Conservation (phyloP, 2,797 vertebrate species). For the Lophotriccus pileatus region DNA sequence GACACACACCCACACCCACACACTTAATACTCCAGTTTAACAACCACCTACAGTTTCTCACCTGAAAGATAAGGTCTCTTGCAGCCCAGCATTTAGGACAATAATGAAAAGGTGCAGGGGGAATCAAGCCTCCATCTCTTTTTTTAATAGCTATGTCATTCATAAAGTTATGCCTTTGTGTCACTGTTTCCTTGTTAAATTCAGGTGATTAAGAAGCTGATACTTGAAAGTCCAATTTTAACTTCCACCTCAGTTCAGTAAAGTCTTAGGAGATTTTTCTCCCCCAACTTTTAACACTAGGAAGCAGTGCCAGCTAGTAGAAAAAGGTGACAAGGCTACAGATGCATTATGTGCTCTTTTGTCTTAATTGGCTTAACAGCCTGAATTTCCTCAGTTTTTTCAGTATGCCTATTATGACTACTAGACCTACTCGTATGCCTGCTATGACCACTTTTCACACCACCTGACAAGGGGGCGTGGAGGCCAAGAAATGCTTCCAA, state of each 20-base stretch:
- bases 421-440: background rate
- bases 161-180: background rate
- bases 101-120: background rate
- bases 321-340: background rate
- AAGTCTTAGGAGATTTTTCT: accelerated
- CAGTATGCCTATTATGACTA: background rate
- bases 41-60: background rate
- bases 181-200: background rate
- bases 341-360: background rate
- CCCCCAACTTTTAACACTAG: background rate
- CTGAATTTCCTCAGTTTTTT: background rate
- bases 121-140: background rate
- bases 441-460: background rate
- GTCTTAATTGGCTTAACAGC: background rate
- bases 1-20: background rate
- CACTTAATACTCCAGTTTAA: background rate
- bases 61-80: background rate
- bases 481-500: background rate
- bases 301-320: background rate
- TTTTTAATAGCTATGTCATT: background rate
- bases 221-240: background rate
- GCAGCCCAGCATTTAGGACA: background rate
- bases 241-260: background rate
- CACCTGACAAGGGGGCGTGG: background rate
- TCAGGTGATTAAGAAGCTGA: background rate